Percentiles rank a stretch among this genome's conserved stretches.
These are phyloP conservation scores for Leptopterna dolabrata DNA, from an alignment of 2,888 invertebrate species.

Conservation along the genomic window DNA sequence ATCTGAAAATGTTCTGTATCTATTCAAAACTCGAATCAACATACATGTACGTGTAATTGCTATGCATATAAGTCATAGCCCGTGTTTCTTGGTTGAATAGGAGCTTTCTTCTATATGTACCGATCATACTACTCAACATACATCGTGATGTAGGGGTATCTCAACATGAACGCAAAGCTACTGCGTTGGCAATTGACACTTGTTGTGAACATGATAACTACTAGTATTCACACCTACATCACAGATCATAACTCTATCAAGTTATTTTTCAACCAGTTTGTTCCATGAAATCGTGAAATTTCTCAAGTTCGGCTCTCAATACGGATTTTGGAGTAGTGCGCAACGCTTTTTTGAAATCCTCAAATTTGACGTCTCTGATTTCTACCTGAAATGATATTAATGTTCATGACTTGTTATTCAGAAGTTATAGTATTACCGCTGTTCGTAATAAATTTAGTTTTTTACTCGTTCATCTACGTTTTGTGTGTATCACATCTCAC, in stretches of 20 bases:
- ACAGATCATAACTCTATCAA: background rate
- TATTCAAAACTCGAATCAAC: no score
- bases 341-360: slow-evolving; percentile 55
- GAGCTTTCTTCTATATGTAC: no score
- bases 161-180: no score
- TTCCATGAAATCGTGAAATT: slow-evolving; percentile 12
- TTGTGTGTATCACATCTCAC: background rate
- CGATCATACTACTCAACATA: no score
- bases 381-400: slow-evolving; percentile 24
- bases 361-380: slow-evolving; percentile 51
- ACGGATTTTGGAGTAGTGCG: slow-evolving; percentile 52
- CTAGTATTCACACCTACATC: background rate
- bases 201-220: no score
- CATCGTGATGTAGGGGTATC: no score
- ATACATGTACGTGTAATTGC: no score
- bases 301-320: background rate
- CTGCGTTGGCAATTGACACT: no score
- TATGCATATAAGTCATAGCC: no score
- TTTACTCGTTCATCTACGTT: background rate
- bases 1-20: no score
- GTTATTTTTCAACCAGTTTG: background rate
- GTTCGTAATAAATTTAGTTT: background rate
- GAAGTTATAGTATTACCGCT: background rate
- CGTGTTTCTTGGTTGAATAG: no score
- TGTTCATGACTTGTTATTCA: background rate